Base-by-base conservation (phyloP, 2,888 invertebrate genomes). In the Dioctria linearis region DNA sequence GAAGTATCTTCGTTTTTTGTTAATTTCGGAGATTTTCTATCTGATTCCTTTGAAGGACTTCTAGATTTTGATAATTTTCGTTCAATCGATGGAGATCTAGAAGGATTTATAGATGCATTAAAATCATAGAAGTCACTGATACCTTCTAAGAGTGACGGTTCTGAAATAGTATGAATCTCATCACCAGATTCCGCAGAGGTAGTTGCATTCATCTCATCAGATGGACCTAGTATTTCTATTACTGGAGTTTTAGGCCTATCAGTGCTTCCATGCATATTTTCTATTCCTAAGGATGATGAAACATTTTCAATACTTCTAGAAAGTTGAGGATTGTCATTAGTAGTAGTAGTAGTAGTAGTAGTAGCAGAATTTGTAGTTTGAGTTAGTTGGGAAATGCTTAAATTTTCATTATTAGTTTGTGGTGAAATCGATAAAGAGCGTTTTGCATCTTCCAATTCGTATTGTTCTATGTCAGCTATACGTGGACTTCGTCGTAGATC, bases 41-140 rank as follows among this genome's bases (percentile, higher is more conserved):
- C 25, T 25, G 25, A 25, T 25, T 25, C 25, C 40, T 6, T 59
- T 40, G 42, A 43, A 8, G 75, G 81, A 42, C 61, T 80, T 61
- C 57, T 69, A 5, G 81, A 81, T 66, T 46, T 66, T 49, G 46
- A 43, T 43, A 54, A 13, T 3, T 13, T 40, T 59, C 73, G 40
- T 3, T 43, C 39, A 4, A 46, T 39, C 0, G 87, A 84, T 8
- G 86, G 84, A 2, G 88, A 87, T 73, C 88, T 84, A 1, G 79
- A 79, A 1, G 88, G 88, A 82, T 89, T 88, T 0, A 86, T 83
- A 0, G 89, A 88, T 25, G 88, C 89, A 6, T 87, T 85, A 78
- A 88, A 88, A 63, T 88, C 88, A 40, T 88, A 88, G 59, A 88
- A 88, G 73, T 89, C 88, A 82, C 89, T 88, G 3, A 88, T 80